Evolutionary conservation across 2,113 vertebrate genomes (phyloP), one percentile per base, ranked within the genome.

Genomic region (Galeopterus variegatus): DNA sequence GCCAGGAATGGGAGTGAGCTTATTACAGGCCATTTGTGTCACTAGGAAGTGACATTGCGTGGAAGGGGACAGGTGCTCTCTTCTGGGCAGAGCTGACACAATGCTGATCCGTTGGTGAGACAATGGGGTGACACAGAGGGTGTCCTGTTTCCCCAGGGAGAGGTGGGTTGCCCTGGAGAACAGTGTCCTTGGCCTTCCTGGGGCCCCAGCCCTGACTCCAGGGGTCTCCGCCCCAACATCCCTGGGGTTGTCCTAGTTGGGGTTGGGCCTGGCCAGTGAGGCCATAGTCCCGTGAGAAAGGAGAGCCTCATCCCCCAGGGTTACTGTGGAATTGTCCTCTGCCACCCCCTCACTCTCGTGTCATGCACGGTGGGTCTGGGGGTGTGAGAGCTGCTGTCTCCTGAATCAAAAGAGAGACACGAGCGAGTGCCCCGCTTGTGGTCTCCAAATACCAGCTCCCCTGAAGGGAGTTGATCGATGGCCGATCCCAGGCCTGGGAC

Each of bases 401-500:
- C 5, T 70, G 5, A 4, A 50, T 72, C 15, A 60, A 60, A 21
- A 56, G 5, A 26, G 13, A 9, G 28, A 24, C 17, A 19, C 13
- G 28, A 60, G 13, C 23, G 6, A 48, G 15, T 11, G 14, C 17
- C 60, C 24, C 0, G 9, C 21, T 10, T 0, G 13, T 70, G 33
- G 21, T 13, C 8, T 28, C 11, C n/a, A 64, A n/a, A n/a, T 6
- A 9, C 12, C 8, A 31, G 3, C 18, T 82, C 5, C 28, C 3
- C 0, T 1, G 2, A 12, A n/a, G 1, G 6, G 88, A 45, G 8
- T 3, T 26, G 11, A 2, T 52, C 2, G 7, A 0, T 10, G 65
- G 12, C 21, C 6, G 0, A 24, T 65, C 80, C 1, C 12, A 17
- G 21, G 1, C 50, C 8, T 9, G 1, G 2, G 17, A 23, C 2